These are phyloP conservation scores for Latrodectus elegans DNA, from an alignment of 2,888 invertebrate species.

Conservation along the genomic window DNA sequence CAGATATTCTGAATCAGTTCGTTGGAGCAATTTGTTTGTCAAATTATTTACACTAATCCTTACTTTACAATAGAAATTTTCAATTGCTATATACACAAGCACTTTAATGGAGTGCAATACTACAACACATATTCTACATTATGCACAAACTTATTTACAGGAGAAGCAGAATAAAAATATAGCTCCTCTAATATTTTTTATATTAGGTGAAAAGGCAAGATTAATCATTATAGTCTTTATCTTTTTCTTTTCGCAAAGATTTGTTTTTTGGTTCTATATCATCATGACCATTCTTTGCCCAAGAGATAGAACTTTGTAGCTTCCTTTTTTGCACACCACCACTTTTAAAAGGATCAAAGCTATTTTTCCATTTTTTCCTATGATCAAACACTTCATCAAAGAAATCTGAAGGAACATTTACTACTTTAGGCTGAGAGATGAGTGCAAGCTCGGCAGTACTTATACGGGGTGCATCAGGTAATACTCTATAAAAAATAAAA, in stretches of 20 bases:
- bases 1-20: background rate
- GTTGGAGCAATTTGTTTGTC: background rate
- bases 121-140: constrained; percentile 16
- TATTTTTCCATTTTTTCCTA: constrained; percentile 33
- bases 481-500: constrained; percentile 41
- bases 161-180: constrained; percentile 43
- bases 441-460: constrained; percentile 50
- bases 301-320: constrained; percentile 61
- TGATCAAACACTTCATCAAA: constrained; percentile 47
- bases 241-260: constrained; percentile 43
- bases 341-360: constrained; percentile 20
- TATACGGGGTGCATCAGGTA: constrained; percentile 65
- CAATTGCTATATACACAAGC: background rate
- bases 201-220: constrained; percentile 6
- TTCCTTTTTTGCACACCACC: constrained; percentile 49
- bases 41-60: background rate
- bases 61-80: background rate
- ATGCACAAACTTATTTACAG: constrained; percentile 51
- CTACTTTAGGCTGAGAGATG: constrained; percentile 57
- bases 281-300: constrained; percentile 32
- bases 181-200: constrained; percentile 25
- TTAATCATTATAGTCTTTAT: background rate
- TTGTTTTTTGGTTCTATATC: constrained; percentile 46
- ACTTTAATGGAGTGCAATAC: background rate
- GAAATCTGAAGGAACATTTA: constrained; percentile 35